Base-by-base conservation (phyloP, 1,140 invertebrate species). In the Lepidurus packardi region DNA sequence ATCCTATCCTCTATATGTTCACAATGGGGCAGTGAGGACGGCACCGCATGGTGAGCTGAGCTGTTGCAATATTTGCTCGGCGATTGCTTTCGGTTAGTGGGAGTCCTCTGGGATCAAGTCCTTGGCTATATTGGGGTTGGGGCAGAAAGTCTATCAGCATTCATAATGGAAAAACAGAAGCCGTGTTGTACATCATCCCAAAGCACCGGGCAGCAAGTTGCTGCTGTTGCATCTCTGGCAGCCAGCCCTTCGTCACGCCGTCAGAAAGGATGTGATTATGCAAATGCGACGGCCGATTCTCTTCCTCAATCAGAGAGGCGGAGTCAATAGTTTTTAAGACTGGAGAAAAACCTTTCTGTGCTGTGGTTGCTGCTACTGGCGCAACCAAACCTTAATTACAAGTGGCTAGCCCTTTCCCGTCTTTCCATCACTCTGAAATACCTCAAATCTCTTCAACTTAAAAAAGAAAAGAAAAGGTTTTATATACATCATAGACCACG, bases 201-300 rank as follows among this genome's bases (percentile, higher is more conserved):
- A 34, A 34, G 34, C 34, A 34, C 53, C 13, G 21, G 6, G 53
- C 13, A 65, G 53, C 53, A 21, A 7, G 16, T 7, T 21, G 13
- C 53, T 65, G 53, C 53, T 65, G 16, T n/a, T n/a, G 53, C 53
- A n/a, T 16, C 45, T 47, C 53, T 21, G 53, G 53, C 53, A 65
- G 53, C 53, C 53, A 9, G 53, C 21, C 53, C 53, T 65, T 65
- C 53, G 53, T 65, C 53, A 65, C 53, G 53, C 53, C 53, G 53
- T 65, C 53, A 65, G 53, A 65, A 65, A 65, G 53, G 53, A 65
- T 65, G 53, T 65, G 53, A 65, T 65, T 65, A 65, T 65, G 53
- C 53, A 65, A 65, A 65, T 65, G 53, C 21, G 53, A 65, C 21
- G 53, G 53, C n/a, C 53, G 9, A 65, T 65, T 65, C 53, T 65